Percentiles rank a stretch among this genome's conserved stretches.
Evolutionary conservation across 37 sponge, comb jelly and placozoan species (phyloP).

Genomic region (Halichondria panicea): DNA sequence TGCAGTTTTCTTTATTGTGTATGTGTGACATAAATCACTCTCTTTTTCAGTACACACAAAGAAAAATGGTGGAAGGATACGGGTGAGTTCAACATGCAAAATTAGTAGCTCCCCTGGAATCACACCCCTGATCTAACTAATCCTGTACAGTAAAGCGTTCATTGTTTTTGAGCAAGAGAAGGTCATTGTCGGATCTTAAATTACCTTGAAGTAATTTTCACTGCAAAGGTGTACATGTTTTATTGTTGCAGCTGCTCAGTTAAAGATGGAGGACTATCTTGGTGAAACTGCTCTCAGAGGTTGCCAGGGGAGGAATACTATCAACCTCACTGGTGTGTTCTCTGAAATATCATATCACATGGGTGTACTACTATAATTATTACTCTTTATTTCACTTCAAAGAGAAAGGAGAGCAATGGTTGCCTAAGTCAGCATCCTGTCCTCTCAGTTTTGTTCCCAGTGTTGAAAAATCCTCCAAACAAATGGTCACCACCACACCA

Average conservation of each 20-base stretch:
- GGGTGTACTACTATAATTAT: no score
- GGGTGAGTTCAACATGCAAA: neutral
- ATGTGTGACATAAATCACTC: neutral
- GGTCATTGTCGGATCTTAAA: neutral
- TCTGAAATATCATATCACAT: no score
- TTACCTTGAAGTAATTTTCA: neutral
- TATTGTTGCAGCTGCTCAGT: conserved; percentile 2
- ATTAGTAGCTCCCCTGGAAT: neutral
- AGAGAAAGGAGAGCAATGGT: neutral
- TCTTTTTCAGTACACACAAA: no score
- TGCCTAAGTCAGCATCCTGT: neutral
- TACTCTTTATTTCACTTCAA: no score
- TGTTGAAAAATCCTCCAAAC: no score
- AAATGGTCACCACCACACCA: no score
- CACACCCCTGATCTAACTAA: neutral
- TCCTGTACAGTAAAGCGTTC: neutral
- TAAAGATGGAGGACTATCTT: conserved; percentile 10
- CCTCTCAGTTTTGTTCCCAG: neutral
- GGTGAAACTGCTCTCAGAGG: neutral
- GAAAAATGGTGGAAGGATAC: conserved; percentile 9
- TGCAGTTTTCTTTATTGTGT: neutral
- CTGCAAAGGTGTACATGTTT: neutral
- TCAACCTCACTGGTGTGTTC: neutral
- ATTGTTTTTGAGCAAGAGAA: neutral
- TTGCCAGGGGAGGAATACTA: neutral